A percentile compares a stretch with the other conserved stretches of the same genome.
phyloP scores from a whole-genome alignment of 1,140 invertebrate species.

The Sinella curviseta region DNA sequence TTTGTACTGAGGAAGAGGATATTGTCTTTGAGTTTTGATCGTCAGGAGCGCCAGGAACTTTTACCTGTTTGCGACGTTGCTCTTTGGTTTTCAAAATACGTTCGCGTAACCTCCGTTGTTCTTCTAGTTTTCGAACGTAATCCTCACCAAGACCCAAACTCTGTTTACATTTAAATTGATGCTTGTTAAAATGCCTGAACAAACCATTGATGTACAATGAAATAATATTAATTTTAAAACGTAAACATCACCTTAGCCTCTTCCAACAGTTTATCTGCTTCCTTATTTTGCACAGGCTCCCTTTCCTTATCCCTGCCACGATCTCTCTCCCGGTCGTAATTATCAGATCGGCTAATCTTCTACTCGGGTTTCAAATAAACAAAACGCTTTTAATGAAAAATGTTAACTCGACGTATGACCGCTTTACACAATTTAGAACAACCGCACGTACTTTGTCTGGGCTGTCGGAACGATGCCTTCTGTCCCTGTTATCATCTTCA shows the following conservation, averaged over 20 bases:
- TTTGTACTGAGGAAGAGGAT: background rate
- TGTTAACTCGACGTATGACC: too few relatives aligned
- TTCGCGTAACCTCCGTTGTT: constrained; percentile 40
- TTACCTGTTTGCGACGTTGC: constrained; percentile 24
- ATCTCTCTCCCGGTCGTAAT: background rate
- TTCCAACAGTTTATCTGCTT: constrained; percentile 28
- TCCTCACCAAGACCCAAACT: constrained; percentile 43
- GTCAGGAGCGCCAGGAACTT: background rate
- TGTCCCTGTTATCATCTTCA: background rate
- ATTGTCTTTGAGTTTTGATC: background rate
- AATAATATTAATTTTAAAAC: too few relatives aligned
- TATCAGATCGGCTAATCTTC: background rate
- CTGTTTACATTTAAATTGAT: too few relatives aligned
- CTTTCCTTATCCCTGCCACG: background rate
- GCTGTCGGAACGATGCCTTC: background rate
- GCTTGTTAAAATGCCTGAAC: too few relatives aligned
- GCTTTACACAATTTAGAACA: too few relatives aligned
- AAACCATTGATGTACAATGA: too few relatives aligned
- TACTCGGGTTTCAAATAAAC: too few relatives aligned
- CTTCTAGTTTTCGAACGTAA: constrained; percentile 42
- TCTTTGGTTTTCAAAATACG: constrained; percentile 45
- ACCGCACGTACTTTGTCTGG: background rate
- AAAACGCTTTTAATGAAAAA: too few relatives aligned
- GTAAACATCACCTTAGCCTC: constrained; percentile 43
- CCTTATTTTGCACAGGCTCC: too few relatives aligned